Percentiles rank a stretch among this genome's conserved stretches.
These are phyloP conservation scores for Pseudoips prasinana DNA, from an alignment of 2,888 invertebrate species.

Conservation along the genomic window DNA sequence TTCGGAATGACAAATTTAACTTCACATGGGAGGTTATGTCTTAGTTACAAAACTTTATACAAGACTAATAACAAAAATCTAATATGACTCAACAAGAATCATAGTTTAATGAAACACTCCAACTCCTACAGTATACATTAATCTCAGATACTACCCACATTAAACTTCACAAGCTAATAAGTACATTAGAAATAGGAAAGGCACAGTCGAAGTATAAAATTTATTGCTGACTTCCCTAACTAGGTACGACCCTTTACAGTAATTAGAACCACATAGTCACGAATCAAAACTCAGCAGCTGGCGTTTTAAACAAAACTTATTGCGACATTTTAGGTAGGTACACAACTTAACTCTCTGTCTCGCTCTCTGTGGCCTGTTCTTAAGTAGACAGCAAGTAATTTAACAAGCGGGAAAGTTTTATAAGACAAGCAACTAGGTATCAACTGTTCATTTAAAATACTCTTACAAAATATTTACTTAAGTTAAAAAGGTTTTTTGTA, in stretches of 20 bases:
- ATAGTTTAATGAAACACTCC: slow-evolving; percentile 46
- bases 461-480: slow-evolving; percentile 35
- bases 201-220: slow-evolving; percentile 82
- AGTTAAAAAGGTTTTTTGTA: slow-evolving; percentile 40
- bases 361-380: slow-evolving; percentile 24
- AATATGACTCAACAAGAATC: slow-evolving; percentile 57
- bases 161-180: slow-evolving; percentile 73
- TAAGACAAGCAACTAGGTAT: slow-evolving; percentile 35
- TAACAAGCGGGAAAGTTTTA: slow-evolving; percentile 35
- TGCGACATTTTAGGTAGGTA: slow-evolving; percentile 33
- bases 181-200: slow-evolving; percentile 81
- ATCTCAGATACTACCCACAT: slow-evolving; percentile 66
- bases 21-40: slow-evolving; percentile 42
- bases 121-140: slow-evolving; percentile 68
- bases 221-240: slow-evolving; percentile 80
- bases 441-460: slow-evolving; percentile 32
- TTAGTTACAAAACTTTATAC: slow-evolving; percentile 47
- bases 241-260: slow-evolving; percentile 55
- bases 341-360: slow-evolving; percentile 36
- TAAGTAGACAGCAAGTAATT: slow-evolving; percentile 32
- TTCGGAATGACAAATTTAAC: slow-evolving; percentile 55
- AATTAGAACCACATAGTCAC: slow-evolving; percentile 46
- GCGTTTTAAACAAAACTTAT: slow-evolving; percentile 31
- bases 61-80: slow-evolving; percentile 49
- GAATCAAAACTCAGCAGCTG: slow-evolving; percentile 34